phyloP scores from a whole-genome alignment of 2,888 invertebrate species.

The Boloria selene region DNA sequence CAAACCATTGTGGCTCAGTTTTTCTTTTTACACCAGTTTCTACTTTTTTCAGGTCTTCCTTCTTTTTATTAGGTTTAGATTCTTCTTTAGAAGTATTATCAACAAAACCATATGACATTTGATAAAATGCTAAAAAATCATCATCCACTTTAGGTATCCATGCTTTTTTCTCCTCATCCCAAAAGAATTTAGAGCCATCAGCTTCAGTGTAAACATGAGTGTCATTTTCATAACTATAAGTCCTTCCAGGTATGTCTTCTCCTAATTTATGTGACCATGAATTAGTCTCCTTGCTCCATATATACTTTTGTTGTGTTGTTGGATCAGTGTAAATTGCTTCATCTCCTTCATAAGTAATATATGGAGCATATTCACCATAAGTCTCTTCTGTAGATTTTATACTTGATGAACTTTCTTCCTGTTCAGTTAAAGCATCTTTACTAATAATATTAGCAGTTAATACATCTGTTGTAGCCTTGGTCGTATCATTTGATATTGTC shows the following conservation, averaged over 20 bases:
- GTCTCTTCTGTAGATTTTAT: slow-evolving; percentile 24
- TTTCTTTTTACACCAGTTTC: slow-evolving; percentile 78
- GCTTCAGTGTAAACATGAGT: slow-evolving; percentile 90
- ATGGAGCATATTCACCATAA: slow-evolving; percentile 77
- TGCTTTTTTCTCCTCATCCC: slow-evolving; percentile 94
- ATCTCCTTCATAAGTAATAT: slow-evolving; percentile 87
- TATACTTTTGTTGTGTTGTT: slow-evolving; percentile 84
- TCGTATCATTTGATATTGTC: neutral
- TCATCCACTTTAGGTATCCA: slow-evolving; percentile 99
- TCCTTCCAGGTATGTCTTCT: slow-evolving; percentile 58
- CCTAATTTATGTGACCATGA: slow-evolving; percentile 68
- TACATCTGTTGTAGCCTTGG: neutral
- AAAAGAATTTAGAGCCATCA: slow-evolving; percentile 95
- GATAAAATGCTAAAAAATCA: slow-evolving; percentile 97
- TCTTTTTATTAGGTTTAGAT: slow-evolving; percentile 57
- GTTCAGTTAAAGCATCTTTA: neutral
- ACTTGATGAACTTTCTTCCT: slow-evolving; percentile 8
- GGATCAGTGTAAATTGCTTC: slow-evolving; percentile 90
- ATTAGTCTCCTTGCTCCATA: slow-evolving; percentile 81
- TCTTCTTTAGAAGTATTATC: slow-evolving; percentile 79
- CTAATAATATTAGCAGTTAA: slow-evolving; percentile 1
- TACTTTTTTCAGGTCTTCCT: slow-evolving; percentile 65
- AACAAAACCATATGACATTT: slow-evolving; percentile 95
- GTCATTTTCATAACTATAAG: slow-evolving; percentile 89
- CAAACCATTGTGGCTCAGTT: slow-evolving; percentile 92